Evolutionary conservation across 2,113 vertebrate genomes (phyloP).

Genomic region (Heterotis niloticus): DNA sequence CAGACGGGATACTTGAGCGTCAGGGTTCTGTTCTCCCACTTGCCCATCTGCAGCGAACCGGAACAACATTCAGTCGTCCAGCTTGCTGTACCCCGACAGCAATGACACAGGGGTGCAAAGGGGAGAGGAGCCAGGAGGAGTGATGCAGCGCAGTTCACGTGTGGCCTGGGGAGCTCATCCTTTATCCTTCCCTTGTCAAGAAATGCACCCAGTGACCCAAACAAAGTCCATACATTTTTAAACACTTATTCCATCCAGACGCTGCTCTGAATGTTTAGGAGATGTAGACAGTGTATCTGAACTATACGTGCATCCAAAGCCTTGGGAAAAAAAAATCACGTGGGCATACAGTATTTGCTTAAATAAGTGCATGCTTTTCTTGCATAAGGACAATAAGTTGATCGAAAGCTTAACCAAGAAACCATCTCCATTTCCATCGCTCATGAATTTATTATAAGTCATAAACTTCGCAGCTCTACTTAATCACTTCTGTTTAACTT

Average conservation of each 20-base stretch:
- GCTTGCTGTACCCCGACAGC: background rate
- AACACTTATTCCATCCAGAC: background rate
- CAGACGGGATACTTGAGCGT: constrained; percentile 88
- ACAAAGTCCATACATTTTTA: background rate
- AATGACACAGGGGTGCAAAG: background rate
- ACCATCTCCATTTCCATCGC: no score
- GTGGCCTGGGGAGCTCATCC: background rate
- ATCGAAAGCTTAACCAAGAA: no score
- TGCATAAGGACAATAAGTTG: no score
- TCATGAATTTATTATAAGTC: no score
- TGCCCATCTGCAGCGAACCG: constrained; percentile 76
- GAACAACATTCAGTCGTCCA: constrained; percentile 13
- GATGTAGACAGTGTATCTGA: no score
- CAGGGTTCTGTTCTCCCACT: constrained; percentile 89
- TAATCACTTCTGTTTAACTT: no score
- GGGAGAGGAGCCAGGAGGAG: background rate
- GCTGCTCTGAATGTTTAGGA: background rate
- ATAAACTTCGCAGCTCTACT: no score
- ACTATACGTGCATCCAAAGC: no score
- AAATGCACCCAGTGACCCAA: background rate
- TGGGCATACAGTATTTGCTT: no score
- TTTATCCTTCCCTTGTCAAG: background rate
- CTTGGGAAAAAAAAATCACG: no score
- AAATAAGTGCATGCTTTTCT: no score
- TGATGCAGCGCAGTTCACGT: background rate